Evolutionary conservation across 2,113 vertebrate genomes (phyloP).

Genomic region (Ibidorhyncha struthersii): DNA sequence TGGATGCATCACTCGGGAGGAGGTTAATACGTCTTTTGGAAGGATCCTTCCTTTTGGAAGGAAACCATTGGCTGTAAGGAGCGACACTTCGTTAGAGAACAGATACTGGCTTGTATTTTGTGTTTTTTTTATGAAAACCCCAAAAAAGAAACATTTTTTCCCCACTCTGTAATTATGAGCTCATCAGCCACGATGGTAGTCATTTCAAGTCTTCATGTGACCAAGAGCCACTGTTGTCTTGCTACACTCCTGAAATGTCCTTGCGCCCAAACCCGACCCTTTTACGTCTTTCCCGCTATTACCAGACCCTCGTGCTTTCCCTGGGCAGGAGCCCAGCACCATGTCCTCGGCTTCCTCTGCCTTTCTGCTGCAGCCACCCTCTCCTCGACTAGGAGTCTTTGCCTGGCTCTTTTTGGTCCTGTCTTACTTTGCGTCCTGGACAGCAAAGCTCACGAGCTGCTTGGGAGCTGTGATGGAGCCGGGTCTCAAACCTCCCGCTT

Average conservation of each 20-base stretch:
- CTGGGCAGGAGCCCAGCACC: rapidly evolving
- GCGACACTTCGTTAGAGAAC: neutral
- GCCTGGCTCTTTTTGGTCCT: neutral
- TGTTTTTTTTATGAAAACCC: constrained; percentile 6
- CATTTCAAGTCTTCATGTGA: neutral
- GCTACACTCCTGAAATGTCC: neutral
- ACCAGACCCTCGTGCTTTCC: neutral
- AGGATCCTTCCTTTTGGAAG: no score
- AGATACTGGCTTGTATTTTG: neutral
- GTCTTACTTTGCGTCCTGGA: neutral
- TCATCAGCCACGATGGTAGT: neutral
- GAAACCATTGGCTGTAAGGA: neutral
- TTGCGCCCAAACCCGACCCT: neutral
- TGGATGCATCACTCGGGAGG: rapidly evolving
- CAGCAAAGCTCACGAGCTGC: neutral
- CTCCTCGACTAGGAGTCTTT: neutral
- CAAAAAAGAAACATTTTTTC: constrained; percentile 1
- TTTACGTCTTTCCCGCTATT: neutral
- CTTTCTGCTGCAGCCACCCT: neutral
- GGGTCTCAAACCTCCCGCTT: neutral
- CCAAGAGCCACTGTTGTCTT: neutral
- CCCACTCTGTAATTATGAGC: neutral
- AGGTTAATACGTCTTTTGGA: neutral
- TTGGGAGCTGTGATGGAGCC: neutral
- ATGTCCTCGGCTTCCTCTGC: neutral